These are phyloP conservation scores for Xanthia togata DNA, from an alignment of 2,888 invertebrate species.

Conservation along the genomic window DNA sequence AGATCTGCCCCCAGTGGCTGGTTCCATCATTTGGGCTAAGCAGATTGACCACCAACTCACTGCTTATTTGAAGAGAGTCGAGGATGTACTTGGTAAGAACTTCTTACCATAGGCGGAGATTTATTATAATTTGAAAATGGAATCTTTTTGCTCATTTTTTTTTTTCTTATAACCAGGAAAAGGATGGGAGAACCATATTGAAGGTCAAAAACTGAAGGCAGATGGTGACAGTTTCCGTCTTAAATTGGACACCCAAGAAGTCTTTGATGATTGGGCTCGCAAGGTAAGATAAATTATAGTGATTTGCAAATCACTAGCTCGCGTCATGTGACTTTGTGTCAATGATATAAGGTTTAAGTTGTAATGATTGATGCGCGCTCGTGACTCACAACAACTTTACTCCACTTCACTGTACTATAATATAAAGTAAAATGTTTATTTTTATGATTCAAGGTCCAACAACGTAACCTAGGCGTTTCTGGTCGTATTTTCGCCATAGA, in stretches of 20 bases:
- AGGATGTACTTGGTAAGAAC: conserved; percentile 97
- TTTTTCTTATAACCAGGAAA: conserved; percentile 90
- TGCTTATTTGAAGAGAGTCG: conserved; percentile 98
- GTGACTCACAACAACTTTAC: too few species aligned
- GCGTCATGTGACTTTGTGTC: background rate
- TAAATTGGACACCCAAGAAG: conserved; percentile 98
- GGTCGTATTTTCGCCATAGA: conserved; percentile 99
- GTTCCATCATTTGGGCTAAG: conserved; percentile 99
- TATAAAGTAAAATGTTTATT: too few species aligned
- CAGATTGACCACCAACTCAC: conserved; percentile 99
- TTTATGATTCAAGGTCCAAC: conserved; percentile 95
- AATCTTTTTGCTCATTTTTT: conserved; percentile 1
- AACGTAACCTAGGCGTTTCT: conserved; percentile 97
- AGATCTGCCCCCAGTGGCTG: conserved; percentile 99
- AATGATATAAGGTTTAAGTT: background rate
- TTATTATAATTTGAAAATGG: background rate
- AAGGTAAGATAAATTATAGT: conserved; percentile 87
- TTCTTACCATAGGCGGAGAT: too few species aligned
- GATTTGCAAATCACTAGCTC: background rate
- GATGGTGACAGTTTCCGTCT: conserved; percentile 99
- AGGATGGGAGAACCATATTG: conserved; percentile 99
- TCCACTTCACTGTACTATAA: too few species aligned
- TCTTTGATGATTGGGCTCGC: conserved; percentile 99
- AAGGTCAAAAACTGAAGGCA: conserved; percentile 98
- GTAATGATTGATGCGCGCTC: background rate